Percentiles rank a stretch among this genome's conserved stretches.
These are phyloP conservation scores for Hyla sarda DNA, from an alignment of 2,113 vertebrate genomes.

Conservation along the genomic window DNA sequence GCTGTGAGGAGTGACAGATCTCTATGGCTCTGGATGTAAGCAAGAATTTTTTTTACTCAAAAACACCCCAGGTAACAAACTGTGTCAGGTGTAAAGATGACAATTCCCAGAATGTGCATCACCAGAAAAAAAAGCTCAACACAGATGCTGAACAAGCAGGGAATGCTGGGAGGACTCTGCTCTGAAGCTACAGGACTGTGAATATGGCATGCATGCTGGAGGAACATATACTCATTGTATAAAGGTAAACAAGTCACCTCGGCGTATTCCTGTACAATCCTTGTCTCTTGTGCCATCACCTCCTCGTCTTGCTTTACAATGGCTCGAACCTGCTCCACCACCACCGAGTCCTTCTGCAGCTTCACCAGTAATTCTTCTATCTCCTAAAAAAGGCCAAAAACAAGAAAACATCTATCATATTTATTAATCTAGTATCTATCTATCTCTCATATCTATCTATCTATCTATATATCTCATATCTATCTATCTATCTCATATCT, in stretches of 20 bases:
- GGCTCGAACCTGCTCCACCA: conserved; percentile 65
- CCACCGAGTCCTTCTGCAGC: conserved; percentile 65
- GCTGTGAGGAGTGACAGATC: too few relatives aligned
- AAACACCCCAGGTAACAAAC: too few relatives aligned
- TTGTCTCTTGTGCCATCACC: conserved; percentile 64
- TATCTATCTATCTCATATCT: not conserved
- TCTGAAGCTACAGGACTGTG: too few relatives aligned
- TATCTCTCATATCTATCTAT: not conserved
- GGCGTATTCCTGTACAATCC: conserved; percentile 67
- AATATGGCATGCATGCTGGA: too few relatives aligned
- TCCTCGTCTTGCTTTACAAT: conserved; percentile 71
- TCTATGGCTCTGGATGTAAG: too few relatives aligned
- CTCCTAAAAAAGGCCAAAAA: conserved; percentile 62
- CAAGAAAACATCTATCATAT: not conserved
- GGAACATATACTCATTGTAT: too few relatives aligned
- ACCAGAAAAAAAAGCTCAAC: too few relatives aligned
- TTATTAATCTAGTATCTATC: not conserved
- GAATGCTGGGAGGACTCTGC: too few relatives aligned
- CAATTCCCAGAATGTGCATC: too few relatives aligned
- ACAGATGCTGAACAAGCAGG: too few relatives aligned
- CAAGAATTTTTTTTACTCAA: too few relatives aligned
- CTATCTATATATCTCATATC: not conserved
- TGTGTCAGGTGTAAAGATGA: too few relatives aligned
- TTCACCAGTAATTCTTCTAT: conserved; percentile 65
- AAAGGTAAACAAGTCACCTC: conserved; percentile 61